Evolutionary conservation across 2,888 invertebrate species (phyloP), one percentile per base, ranked within the genome.

Genomic region (Dynastes grantii): DNA sequence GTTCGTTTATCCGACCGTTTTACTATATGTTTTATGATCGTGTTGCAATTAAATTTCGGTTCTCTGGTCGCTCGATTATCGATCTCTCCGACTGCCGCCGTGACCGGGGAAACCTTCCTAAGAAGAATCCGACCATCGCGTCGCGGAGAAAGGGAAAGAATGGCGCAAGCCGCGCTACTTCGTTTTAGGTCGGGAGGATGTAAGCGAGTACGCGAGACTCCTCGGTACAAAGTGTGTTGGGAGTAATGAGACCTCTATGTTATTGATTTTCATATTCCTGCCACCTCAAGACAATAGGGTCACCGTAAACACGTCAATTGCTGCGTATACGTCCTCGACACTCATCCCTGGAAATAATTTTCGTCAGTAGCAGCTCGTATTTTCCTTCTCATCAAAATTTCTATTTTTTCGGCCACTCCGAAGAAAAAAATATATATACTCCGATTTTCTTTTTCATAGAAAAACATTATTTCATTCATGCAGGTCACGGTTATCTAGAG

Each of bases 1-100:
- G 85, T 85, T 84, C 82, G 85, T 83, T 84, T 85, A 84, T 84
- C 85, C 80, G 82, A 82, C 83, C 81, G 83, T 83, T 84, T 83
- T 84, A 82, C 81, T 82, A 82, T 82, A 82, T 83, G 83, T 85
- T 85, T 84, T 84, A 83, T 83, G 84, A 83, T 83, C 82, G 81
- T 81, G 80, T 81, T 82, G 82, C 83, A 84, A 83, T 85, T 83
- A 85, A 81, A 84, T 84, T 83, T 83, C 84, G 85, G 85, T 84
- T 84, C 85, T 83, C 84, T 81, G 76, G 65, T 81, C 80, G 76
- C 82, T 81, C 80, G 73, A 76, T 77, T 81, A 83, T 83, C 81
- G 82, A 81, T 81, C 78, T 80, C 80, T 68, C 78, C 51, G 77
- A 37, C 73, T 9, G 64, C 32, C 64, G 32, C 64, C 40, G 67